Percentiles rank a stretch among this genome's conserved stretches.
Evolutionary conservation across 2,113 vertebrate species (phyloP).

Genomic region (Cepphus grylle): DNA sequence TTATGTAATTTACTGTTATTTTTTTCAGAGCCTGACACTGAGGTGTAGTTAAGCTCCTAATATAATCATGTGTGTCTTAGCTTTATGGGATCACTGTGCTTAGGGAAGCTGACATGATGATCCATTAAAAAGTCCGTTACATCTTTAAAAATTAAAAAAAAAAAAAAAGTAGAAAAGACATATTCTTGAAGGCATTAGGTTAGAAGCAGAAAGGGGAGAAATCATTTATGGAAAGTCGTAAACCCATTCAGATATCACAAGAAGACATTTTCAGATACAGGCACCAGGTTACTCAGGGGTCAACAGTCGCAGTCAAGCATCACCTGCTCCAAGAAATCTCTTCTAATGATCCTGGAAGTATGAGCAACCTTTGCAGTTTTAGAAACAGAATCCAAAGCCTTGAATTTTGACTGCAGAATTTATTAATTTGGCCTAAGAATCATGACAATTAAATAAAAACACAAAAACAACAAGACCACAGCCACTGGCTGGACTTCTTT

Average conservation of each 20-base stretch:
- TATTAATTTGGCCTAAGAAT: not conserved
- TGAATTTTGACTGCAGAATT: not conserved
- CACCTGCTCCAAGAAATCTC: not conserved
- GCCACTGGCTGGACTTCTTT: not conserved
- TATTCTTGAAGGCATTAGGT: not conserved
- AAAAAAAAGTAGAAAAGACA: not conserved
- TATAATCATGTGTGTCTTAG: constrained; percentile 42
- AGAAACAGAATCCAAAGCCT: not conserved
- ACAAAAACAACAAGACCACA: not conserved
- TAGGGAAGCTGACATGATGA: not conserved
- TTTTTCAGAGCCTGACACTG: not conserved
- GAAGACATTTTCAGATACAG: not conserved
- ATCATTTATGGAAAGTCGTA: not conserved
- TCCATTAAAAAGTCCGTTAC: not conserved
- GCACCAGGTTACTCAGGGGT: not conserved
- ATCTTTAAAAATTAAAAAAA: not conserved
- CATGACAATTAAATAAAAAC: not conserved
- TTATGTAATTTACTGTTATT: constrained; percentile 24
- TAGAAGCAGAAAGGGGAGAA: constrained; percentile 8
- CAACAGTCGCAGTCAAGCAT: not conserved
- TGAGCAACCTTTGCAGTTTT: not conserved
- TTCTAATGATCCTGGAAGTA: not conserved
- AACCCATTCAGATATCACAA: not conserved
- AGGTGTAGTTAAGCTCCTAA: constrained; percentile 45
- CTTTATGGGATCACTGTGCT: not conserved